phyloP scores from a whole-genome alignment of 2,113 vertebrate genomes.

The Eurystomus gularis region DNA sequence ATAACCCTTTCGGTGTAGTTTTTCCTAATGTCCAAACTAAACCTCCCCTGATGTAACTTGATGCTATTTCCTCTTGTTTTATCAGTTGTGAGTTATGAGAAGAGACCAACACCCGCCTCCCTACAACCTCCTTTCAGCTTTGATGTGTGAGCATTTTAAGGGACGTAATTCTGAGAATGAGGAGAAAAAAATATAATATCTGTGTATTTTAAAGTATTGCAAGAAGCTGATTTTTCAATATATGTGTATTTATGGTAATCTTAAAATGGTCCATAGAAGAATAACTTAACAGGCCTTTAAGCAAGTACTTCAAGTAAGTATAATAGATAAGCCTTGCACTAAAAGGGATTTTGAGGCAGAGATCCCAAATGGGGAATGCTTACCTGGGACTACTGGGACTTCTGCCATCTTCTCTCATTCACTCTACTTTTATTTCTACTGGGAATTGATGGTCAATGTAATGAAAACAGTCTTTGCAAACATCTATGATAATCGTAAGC shows the following conservation, averaged over 20 bases:
- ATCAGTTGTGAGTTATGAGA: too few relatives aligned
- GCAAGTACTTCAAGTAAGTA: neutral
- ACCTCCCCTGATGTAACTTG: too few relatives aligned
- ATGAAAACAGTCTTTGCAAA: neutral
- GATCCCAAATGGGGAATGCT: neutral
- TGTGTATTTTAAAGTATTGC: neutral
- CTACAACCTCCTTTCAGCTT: neutral
- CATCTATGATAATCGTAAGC: fast-evolving
- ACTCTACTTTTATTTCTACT: neutral
- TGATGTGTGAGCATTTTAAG: fast-evolving
- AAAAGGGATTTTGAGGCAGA: neutral
- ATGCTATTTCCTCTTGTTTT: too few relatives aligned
- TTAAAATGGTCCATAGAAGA: neutral
- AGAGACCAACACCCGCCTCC: too few relatives aligned
- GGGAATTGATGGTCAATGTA: neutral
- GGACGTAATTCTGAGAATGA: neutral
- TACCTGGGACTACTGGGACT: neutral
- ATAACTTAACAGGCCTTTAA: neutral
- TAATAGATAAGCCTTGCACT: neutral
- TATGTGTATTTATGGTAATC: neutral
- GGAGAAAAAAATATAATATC: neutral
- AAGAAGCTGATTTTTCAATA: neutral
- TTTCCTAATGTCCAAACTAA: too few relatives aligned
- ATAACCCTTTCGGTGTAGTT: too few relatives aligned
- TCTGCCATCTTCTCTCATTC: neutral